These are phyloP conservation scores for Petromus typicus DNA, from an alignment of 2,113 vertebrate species.

Conservation along the genomic window DNA sequence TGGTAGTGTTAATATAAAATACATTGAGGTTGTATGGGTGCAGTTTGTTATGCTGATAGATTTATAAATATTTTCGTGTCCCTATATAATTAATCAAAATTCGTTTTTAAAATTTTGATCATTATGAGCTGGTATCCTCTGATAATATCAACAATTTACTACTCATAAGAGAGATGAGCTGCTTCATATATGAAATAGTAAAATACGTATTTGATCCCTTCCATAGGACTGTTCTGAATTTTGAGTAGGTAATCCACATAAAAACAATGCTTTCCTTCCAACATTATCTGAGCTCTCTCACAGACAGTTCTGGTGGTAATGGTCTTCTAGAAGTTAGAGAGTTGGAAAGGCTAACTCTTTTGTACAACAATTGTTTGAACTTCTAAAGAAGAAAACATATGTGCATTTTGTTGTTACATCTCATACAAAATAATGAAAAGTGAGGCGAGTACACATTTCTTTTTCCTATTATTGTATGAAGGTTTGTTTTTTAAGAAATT, in stretches of 20 bases:
- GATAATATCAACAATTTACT: background rate
- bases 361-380: constrained; percentile 52
- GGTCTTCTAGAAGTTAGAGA: background rate
- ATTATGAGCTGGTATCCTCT: background rate
- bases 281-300: rapidly evolving
- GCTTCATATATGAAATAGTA: background rate
- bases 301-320: background rate
- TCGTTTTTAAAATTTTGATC: background rate
- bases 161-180: background rate
- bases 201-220: background rate
- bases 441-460: constrained; percentile 47
- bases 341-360: constrained; percentile 14
- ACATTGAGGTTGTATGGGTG: background rate
- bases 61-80: constrained; percentile 17
- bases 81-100: background rate
- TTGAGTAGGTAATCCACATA: background rate
- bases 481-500: constrained; percentile 66
- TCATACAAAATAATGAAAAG: constrained; percentile 51
- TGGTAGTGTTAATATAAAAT: background rate
- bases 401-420: constrained; percentile 44
- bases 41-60: background rate
- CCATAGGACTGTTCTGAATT: background rate
- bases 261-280: background rate
- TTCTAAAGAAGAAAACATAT: constrained; percentile 53
- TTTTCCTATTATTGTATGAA: constrained; percentile 81